These are phyloP conservation scores for Lymantria dispar DNA, from an alignment of 2,888 invertebrate species.

Conservation along the genomic window DNA sequence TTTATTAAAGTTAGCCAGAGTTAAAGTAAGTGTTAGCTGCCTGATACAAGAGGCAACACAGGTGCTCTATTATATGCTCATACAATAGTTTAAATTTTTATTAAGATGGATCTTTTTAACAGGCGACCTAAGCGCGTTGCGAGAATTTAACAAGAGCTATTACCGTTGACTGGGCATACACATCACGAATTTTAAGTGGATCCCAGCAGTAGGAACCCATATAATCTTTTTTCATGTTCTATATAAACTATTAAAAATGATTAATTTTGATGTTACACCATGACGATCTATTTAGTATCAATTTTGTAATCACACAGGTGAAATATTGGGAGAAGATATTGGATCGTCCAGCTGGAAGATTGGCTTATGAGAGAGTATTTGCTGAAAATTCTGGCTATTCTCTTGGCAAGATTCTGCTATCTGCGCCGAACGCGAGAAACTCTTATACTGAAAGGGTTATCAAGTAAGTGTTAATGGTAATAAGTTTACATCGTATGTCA, in stretches of 20 bases:
- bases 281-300: neutral
- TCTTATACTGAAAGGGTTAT: conserved; percentile 91
- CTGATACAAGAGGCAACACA: too few relatives aligned
- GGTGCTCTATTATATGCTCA: too few relatives aligned
- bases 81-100: too few relatives aligned
- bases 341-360: conserved; percentile 90
- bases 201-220: too few relatives aligned
- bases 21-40: too few relatives aligned
- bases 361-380: conserved; percentile 92
- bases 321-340: conserved; percentile 94
- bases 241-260: neutral
- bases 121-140: too few relatives aligned
- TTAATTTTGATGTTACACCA: neutral
- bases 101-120: too few relatives aligned
- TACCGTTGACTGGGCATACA: too few relatives aligned
- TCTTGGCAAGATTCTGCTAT: conserved; percentile 90
- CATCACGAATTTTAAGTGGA: too few relatives aligned
- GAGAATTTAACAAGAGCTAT: too few relatives aligned
- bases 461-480: conserved; percentile 60
- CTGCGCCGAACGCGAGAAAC: conserved; percentile 89
- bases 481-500: neutral
- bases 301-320: conserved; percentile 74
- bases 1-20: too few relatives aligned
- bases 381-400: conserved; percentile 84
- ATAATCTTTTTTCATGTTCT: too few relatives aligned